Percentiles rank a stretch among this genome's conserved stretches.
These are phyloP conservation scores for Tolmerus cingulatus DNA, from an alignment of 2,888 invertebrate species.

Conservation along the genomic window DNA sequence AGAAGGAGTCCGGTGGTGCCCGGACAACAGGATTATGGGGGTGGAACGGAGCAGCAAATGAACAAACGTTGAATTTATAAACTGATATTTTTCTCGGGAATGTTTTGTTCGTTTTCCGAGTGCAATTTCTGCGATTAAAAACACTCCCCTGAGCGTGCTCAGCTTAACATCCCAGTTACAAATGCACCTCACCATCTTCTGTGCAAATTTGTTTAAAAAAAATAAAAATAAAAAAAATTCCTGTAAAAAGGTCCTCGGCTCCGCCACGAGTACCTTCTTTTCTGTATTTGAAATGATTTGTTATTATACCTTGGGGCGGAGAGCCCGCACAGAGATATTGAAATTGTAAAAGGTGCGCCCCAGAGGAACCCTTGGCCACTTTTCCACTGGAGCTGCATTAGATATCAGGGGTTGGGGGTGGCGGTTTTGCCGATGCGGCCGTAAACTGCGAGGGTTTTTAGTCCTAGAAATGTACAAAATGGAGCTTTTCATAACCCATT, in stretches of 20 bases:
- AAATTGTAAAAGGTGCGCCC: not conserved
- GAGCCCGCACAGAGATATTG: not conserved
- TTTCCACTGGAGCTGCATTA: not conserved
- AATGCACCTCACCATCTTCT: not conserved
- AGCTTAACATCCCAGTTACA: not conserved
- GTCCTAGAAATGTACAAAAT: not conserved
- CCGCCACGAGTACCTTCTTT: not conserved
- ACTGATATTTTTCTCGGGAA: not conserved
- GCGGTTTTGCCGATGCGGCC: not conserved
- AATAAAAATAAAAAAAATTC: not conserved
- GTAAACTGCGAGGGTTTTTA: not conserved
- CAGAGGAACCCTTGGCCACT: not conserved
- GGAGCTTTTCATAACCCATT: not conserved
- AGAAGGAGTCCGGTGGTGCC: not conserved
- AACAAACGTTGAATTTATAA: constrained; percentile 2
- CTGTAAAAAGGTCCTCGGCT: not conserved
- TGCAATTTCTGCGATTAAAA: constrained; percentile 22
- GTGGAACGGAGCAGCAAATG: not conserved
- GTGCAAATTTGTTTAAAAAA: not conserved
- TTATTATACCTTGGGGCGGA: constrained; percentile 15
- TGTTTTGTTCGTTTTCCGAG: constrained; percentile 12
- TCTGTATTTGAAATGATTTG: constrained; percentile 26
- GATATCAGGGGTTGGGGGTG: not conserved
- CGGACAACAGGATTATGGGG: not conserved
- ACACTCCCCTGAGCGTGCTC: not conserved